These are phyloP conservation scores for Drosophila busckii DNA, from an alignment of 1,140 invertebrate species.

Conservation along the genomic window DNA sequence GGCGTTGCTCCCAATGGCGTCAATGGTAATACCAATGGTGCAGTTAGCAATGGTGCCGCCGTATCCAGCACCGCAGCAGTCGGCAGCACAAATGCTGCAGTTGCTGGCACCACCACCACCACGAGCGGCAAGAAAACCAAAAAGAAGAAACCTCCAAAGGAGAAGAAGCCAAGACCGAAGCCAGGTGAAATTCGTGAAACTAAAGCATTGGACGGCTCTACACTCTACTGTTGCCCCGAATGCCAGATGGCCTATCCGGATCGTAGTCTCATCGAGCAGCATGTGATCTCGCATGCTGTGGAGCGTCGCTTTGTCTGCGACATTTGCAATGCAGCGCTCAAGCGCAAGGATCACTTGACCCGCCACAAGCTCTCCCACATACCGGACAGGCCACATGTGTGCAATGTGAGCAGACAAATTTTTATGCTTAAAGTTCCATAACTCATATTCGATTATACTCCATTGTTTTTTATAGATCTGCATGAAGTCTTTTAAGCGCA, in stretches of 20 bases:
- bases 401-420: slow-evolving; percentile 81
- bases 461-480: slow-evolving; percentile 81
- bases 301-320: slow-evolving; percentile 90
- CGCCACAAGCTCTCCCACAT: slow-evolving; percentile 90
- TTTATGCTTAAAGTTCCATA: not conserved
- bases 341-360: slow-evolving; percentile 89
- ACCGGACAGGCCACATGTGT: slow-evolving; percentile 89
- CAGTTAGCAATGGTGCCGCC: slow-evolving; percentile 55
- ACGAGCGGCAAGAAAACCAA: slow-evolving; percentile 87
- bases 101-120: slow-evolving; percentile 63
- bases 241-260: slow-evolving; percentile 93
- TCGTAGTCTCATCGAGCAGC: slow-evolving; percentile 88
- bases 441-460: not conserved
- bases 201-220: slow-evolving; percentile 89
- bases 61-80: slow-evolving; percentile 61
- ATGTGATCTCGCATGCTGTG: slow-evolving; percentile 89
- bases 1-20: slow-evolving; percentile 52
- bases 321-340: slow-evolving; percentile 90
- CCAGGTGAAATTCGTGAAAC: slow-evolving; percentile 90
- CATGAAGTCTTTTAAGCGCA: slow-evolving; percentile 91
- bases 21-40: slow-evolving; percentile 60
- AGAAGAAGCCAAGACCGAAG: slow-evolving; percentile 85
- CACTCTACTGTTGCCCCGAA: slow-evolving; percentile 90
- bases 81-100: slow-evolving; percentile 57
- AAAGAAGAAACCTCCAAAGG: slow-evolving; percentile 86